A percentile compares a stretch with the other conserved stretches of the same genome.
These are phyloP conservation scores for Pachydiplax longipennis DNA, from an alignment of 2,888 invertebrate species.

Conservation along the genomic window DNA sequence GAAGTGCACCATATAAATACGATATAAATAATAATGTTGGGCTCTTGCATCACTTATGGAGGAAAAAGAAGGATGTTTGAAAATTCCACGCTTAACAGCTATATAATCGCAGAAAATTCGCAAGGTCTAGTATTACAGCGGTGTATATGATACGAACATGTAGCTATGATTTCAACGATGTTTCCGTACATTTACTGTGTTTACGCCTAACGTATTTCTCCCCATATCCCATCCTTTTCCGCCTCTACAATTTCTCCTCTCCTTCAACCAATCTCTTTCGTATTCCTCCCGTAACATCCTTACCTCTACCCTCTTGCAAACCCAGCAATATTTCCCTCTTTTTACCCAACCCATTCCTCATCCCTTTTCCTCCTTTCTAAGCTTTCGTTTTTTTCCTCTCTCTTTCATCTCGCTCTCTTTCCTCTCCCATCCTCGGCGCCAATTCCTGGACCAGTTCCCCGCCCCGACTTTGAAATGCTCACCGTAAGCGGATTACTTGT, in stretches of 20 bases:
- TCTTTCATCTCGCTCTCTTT: background rate
- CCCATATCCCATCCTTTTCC: background rate
- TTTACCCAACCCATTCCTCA: background rate
- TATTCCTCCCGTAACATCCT: background rate
- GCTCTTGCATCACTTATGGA: no score
- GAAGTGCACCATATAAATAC: no score
- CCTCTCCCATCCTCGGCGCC: background rate
- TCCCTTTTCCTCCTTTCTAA: no score
- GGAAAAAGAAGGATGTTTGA: no score
- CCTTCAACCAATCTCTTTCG: background rate
- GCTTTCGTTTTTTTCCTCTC: background rate
- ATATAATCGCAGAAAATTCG: no score
- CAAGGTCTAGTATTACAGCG: no score
- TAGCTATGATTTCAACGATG: no score
- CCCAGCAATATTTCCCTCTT: slow-evolving; percentile 15
- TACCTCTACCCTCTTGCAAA: background rate
- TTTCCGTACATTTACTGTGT: background rate
- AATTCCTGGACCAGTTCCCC: background rate
- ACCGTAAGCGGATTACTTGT: slow-evolving; percentile 44
- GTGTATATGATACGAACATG: no score
- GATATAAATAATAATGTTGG: no score
- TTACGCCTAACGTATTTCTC: background rate
- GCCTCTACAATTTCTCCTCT: background rate
- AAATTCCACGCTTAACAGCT: no score
- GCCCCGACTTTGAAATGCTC: slow-evolving; percentile 20